Evolutionary conservation across 1,140 invertebrate genomes (phyloP), one percentile per base, ranked within the genome.

Genomic region (Bilobella aurantiaca): DNA sequence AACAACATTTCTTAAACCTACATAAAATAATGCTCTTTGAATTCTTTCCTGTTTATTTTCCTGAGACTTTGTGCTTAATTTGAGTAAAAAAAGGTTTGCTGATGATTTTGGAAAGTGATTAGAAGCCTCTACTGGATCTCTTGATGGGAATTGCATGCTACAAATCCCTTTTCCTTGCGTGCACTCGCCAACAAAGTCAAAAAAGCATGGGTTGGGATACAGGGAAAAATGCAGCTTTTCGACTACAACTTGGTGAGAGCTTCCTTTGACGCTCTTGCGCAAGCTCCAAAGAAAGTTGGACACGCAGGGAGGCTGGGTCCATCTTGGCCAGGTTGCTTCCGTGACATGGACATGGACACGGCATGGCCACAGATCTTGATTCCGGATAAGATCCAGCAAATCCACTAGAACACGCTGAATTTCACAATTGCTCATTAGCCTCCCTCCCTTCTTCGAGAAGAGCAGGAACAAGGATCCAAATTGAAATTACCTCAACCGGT

Each of bases 101-200:
- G 34, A 42, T 42, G 18, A 42, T 42, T 8, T 8, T 12, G 18
- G 34, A 42, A 42, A 42, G 34, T 42, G 34, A n/a, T 18, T 8
- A 42, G 34, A 42, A 12, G 49, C 8, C 49, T 53, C 49, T 53
- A 18, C 49, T 23, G 8, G 12, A 5, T 23, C 23, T 53, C 49
- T 53, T 53, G 12, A 53, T 53, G 49, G 49, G 49, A 53, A 53
- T 12, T 53, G 49, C 49, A 53, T 53, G 49, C 25, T 53, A 53
- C 25, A 53, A 53, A 23, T 53, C 21, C 8, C 12, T 53, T 12
- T 53, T 53, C 49, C 49, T 53, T 53, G 49, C 49, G 49, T 53
- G 49, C 12, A 12, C 14, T n/a, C n/a, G 23, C 14, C 21, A 5
- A 5, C 3, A 18, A 53, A 53, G 25, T 53, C 49, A 18, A 5